A percentile compares a stretch with the other conserved stretches of the same genome.
Evolutionary conservation across 2,113 vertebrate genomes (phyloP).

Genomic region (Mionectes macconnelli): DNA sequence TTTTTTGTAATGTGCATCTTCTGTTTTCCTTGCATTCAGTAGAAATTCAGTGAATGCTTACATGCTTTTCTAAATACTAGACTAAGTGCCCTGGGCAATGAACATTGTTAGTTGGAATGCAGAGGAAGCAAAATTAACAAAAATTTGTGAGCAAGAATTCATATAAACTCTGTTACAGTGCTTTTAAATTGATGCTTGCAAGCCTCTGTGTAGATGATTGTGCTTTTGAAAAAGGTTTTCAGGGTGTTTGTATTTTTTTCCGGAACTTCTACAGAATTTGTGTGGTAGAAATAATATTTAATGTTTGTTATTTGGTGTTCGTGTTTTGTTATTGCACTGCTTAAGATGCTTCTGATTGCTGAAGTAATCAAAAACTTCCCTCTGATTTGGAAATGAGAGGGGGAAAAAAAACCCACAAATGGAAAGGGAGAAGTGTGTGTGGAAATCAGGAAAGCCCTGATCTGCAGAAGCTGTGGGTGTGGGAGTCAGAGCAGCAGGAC

Average conservation of each 20-base stretch:
- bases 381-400: neutral
- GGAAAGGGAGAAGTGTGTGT: neutral
- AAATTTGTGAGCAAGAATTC: neutral
- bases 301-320: neutral
- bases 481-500: neutral
- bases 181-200: neutral
- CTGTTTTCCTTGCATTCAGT: neutral
- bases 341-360: neutral
- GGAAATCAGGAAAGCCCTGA: neutral
- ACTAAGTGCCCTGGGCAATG: neutral
- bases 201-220: neutral
- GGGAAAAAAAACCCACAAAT: neutral
- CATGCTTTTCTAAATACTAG: neutral
- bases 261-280: neutral
- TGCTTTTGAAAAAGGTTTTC: neutral
- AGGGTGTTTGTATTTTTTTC: neutral
- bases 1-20: neutral
- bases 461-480: neutral
- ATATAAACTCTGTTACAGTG: neutral
- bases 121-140: neutral
- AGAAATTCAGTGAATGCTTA: neutral
- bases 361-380: neutral
- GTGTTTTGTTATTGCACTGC: neutral
- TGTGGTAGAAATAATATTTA: neutral
- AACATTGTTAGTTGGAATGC: neutral